Percentiles rank a stretch among this genome's conserved stretches.
These are phyloP conservation scores for Gymnoscopelus microlampas DNA, from an alignment of 2,797 vertebrate genomes.

Conservation along the genomic window DNA sequence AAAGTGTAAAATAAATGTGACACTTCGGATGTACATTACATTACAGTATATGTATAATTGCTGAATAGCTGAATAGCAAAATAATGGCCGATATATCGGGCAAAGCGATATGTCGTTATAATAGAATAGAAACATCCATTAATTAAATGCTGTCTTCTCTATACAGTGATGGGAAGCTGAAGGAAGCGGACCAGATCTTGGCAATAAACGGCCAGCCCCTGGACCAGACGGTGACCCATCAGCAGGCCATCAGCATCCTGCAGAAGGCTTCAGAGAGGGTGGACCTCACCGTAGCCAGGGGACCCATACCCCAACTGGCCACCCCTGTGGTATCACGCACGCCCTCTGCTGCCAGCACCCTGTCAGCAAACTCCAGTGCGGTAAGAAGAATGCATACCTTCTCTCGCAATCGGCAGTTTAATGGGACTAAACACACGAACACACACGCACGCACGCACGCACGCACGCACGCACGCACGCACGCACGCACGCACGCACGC, in stretches of 20 bases:
- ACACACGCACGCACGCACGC: constrained; percentile 4
- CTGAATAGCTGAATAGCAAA: too few relatives aligned
- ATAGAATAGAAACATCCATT: neutral
- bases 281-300: constrained; percentile 89
- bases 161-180: constrained; percentile 91
- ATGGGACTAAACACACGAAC: neutral
- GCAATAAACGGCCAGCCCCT: constrained; percentile 92
- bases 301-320: constrained; percentile 86
- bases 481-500: neutral
- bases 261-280: constrained; percentile 92
- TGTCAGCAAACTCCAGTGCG: constrained; percentile 92
- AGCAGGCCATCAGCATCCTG: constrained; percentile 93
- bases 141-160: neutral
- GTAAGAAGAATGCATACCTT: constrained; percentile 70
- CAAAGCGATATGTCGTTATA: too few relatives aligned
- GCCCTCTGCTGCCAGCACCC: constrained; percentile 93
- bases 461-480: neutral
- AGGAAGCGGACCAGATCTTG: constrained; percentile 96
- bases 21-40: too few relatives aligned
- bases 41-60: too few relatives aligned
- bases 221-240: constrained; percentile 94
- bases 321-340: constrained; percentile 92
- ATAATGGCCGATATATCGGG: too few relatives aligned
- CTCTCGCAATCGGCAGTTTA: too few relatives aligned
- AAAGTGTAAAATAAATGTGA: too few relatives aligned